A percentile compares a stretch with the other conserved stretches of the same genome.
phyloP scores from a whole-genome alignment of 1,140 invertebrate genomes.

The Oppia nitens region DNA sequence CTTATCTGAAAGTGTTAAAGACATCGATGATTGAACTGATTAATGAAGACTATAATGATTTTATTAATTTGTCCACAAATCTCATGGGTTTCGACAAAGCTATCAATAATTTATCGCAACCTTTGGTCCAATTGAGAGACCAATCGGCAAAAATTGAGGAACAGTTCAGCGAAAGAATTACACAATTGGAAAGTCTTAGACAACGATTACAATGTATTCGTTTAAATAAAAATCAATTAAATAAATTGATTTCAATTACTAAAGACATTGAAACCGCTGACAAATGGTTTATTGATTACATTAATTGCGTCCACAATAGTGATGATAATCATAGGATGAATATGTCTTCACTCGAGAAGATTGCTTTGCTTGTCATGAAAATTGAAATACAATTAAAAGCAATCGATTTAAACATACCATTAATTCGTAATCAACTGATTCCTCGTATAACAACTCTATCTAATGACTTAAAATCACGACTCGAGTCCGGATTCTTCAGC shows the following conservation, averaged over 20 bases:
- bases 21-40: constrained; percentile 90
- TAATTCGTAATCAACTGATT: neutral
- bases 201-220: neutral
- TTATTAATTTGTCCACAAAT: constrained; percentile 87
- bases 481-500: neutral
- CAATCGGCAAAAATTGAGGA: constrained; percentile 38
- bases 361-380: constrained; percentile 1
- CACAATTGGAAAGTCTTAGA: neutral
- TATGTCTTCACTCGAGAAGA: neutral
- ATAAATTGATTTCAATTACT: neutral
- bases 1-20: constrained; percentile 72
- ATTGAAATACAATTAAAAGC: neutral
- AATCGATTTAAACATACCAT: neutral
- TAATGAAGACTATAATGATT: constrained; percentile 91
- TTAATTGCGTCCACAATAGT: neutral
- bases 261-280: neutral
- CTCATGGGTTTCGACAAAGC: constrained; percentile 74
- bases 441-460: neutral
- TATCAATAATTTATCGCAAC: constrained; percentile 55
- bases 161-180: neutral
- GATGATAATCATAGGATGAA: neutral
- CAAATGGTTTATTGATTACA: neutral
- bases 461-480: neutral
- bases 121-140: constrained; percentile 55
- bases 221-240: constrained; percentile 3